Conservation (phyloP, 2,888 invertebrate species). For the Pocota personata region DNA sequence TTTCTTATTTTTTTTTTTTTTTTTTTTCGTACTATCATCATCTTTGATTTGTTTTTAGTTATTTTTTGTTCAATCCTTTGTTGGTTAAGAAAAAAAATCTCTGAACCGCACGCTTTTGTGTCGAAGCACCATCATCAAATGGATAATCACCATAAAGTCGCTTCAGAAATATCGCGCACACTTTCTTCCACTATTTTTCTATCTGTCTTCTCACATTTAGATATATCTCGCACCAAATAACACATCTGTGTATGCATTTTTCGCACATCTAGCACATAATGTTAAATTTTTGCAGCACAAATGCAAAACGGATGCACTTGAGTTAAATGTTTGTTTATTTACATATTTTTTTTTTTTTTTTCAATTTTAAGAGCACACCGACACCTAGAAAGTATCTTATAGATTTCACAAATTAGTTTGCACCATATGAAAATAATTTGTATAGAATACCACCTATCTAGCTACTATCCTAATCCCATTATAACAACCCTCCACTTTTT, state of each 20-base stretch:
- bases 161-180: constrained; percentile 62
- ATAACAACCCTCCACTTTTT: neutral
- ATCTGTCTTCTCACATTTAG: constrained; percentile 36
- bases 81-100: constrained; percentile 70
- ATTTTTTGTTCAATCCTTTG: constrained; percentile 41
- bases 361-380: constrained; percentile 30
- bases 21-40: constrained; percentile 49
- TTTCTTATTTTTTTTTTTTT: constrained; percentile 57
- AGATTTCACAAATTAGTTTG: constrained; percentile 59
- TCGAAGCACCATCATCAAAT: constrained; percentile 75
- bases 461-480: neutral
- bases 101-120: constrained; percentile 82
- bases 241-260: constrained; percentile 46
- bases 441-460: neutral
- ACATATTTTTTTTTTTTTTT: constrained; percentile 27
- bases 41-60: constrained; percentile 68
- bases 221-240: constrained; percentile 36
- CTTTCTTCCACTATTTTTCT: constrained; percentile 5
- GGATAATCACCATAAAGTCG: constrained; percentile 55
- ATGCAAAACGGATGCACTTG: constrained; percentile 46
- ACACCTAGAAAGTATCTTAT: constrained; percentile 27
- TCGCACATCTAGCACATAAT: constrained; percentile 48
- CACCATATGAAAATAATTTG: constrained; percentile 39
- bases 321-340: constrained; percentile 2
- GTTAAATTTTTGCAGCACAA: constrained; percentile 37